Evolutionary conservation across 2,888 invertebrate species (phyloP).

Genomic region (Melanargia galathea): DNA sequence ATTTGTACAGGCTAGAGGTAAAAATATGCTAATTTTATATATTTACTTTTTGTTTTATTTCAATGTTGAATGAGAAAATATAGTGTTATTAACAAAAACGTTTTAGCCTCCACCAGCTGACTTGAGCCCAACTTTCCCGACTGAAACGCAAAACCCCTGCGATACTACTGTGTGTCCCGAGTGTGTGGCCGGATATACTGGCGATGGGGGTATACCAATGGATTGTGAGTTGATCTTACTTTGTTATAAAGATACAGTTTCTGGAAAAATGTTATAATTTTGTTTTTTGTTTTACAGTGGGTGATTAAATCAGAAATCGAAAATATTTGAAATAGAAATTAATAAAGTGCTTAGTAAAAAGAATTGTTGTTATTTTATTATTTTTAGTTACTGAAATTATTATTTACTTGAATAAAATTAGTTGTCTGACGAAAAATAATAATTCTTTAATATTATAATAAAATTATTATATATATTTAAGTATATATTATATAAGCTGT

Average conservation of each 20-base stretch:
- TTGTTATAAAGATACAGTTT: neutral
- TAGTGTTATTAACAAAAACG: neutral
- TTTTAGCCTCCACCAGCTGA: slow-evolving; percentile 68
- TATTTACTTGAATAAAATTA: too few relatives aligned
- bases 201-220: slow-evolving; percentile 51
- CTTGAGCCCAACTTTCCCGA: slow-evolving; percentile 66
- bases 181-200: slow-evolving; percentile 63
- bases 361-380: neutral
- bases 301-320: neutral
- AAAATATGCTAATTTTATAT: neutral
- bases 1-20: slow-evolving; percentile 74
- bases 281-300: slow-evolving; percentile 24
- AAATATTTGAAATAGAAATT: neutral
- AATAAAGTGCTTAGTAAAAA: neutral
- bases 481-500: too few relatives aligned
- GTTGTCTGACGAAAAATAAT: too few relatives aligned
- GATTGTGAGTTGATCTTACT: slow-evolving; percentile 48
- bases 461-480: too few relatives aligned
- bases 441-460: too few relatives aligned
- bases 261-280: neutral
- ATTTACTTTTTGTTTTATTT: neutral
- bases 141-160: slow-evolving; percentile 67
- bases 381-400: neutral
- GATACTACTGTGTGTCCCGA: slow-evolving; percentile 70
- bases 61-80: neutral